Evolutionary conservation across 2,797 vertebrate genomes (phyloP), one percentile per base, ranked within the genome.

Genomic region (Cichlasoma orientale): DNA sequence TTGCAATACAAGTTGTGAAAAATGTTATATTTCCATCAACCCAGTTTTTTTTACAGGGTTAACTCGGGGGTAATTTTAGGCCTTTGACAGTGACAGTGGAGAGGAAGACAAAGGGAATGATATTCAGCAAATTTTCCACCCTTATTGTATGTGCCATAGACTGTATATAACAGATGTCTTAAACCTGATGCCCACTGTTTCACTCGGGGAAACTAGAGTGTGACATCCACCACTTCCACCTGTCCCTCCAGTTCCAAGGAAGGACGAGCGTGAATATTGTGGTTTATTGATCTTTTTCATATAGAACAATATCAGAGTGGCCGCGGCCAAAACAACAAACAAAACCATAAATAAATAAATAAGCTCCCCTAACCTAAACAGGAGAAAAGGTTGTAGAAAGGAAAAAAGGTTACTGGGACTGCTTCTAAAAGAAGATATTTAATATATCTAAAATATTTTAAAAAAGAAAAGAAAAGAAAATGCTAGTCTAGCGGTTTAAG

Each of bases 121-220:
- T 25, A 7, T 23, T 63, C 21, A 44, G 16, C 21, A 63, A 21
- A 25, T 44, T 59, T 21, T 21, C 10, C 10, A 3, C 36, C 12
- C 1, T 59, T 21, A 36, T 36, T 13, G 33, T 16, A 41, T 61
- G 58, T 23, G 33, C 23, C n/a, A 61, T 23, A 41, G 1, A 61
- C n/a, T 61, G n/a, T 11, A 59, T 59, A 36, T 59, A 36, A 36
- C 31, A 33, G 31, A 7, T 33, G 31, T 33, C 31, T 27, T 18
- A 27, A 12, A 0, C 0, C 0, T 36, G 36, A 41, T 61, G 19
- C n/a, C 41, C 36, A 25, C 36, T 59, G 57, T 33, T 59, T 36
- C 11, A 59, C 29, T 2, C 38, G 58, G 1, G 4, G 2, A 14
- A 61, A 61, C 38, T 12, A 3, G 58, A 61, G 58, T 4, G 23